Base-by-base conservation (phyloP, 2,888 invertebrate species). In the Lordiphosa fenestrarum region DNA sequence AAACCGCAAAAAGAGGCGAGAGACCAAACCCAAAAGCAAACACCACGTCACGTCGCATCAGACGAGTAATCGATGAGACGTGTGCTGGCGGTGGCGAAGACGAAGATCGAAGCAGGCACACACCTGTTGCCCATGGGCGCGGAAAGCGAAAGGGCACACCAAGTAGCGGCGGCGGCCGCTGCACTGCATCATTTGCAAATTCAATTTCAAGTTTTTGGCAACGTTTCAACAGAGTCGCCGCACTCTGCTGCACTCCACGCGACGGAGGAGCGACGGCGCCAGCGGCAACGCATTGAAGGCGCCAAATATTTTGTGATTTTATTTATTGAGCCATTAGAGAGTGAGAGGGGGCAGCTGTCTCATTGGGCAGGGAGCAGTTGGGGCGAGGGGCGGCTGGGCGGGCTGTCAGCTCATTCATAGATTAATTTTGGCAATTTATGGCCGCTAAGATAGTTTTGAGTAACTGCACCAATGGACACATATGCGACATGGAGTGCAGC, bases 141-240 rank as follows among this genome's bases (percentile, higher is more conserved):
- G 60, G 63, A 54, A 60, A 66, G 51, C 51, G 59, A 68, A 73
- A 67, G 71, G 71, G 72, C 70, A 52, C 57, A 53, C 54, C 40
- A 40, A 41, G 51, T 40, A 50, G 60, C 48, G 12, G 33, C 13
- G 4, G 38, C 42, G 23, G 13, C 39, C 73, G 63, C 75, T 66
- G 66, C 60, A 63, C 68, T 83, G 76, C 81, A 80, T 76, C 84
- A 76, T 73, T 80, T 80, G 68, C 54, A 53, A 66, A 76, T 84
- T 76, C 71, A 80, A 80, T 75, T 83, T 77, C 84, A 73, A 81
- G 81, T 84, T 77, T 76, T 84, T 77, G 81, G 84, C 77, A 77
- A 50, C 58, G 37, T 72, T 81, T 76, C 77, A 77, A 77, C 64
- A 83, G 56, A 72, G 41, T 61, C 39, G 33, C 39, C 30, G 30